Evolutionary conservation across 2,113 vertebrate genomes (phyloP).

Genomic region (Herpetotheres cachinnans): DNA sequence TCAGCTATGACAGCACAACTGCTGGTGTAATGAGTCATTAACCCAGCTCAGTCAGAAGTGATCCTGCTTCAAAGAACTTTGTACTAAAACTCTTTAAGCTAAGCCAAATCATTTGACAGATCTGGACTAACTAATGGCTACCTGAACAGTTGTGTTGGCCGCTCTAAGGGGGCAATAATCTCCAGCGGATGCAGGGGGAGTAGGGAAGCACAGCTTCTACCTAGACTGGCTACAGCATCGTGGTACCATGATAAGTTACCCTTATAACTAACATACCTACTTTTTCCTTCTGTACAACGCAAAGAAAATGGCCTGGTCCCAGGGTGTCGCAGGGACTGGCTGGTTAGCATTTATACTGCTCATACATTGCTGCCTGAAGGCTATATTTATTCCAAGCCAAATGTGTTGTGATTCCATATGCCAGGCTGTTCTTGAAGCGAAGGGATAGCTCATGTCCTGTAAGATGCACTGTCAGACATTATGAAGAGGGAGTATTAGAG

Average conservation of each 20-base stretch:
- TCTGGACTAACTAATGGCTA: neutral
- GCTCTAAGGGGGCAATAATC: neutral
- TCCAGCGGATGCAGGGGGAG: neutral
- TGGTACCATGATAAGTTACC: neutral
- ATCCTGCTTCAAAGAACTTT: neutral
- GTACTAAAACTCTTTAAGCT: neutral
- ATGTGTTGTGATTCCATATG: neutral
- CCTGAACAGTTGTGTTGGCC: neutral
- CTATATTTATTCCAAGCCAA: neutral
- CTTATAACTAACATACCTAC: neutral
- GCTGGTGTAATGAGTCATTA: conserved; percentile 15
- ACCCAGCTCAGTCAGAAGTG: neutral
- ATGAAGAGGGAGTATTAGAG: neutral
- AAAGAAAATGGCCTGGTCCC: neutral
- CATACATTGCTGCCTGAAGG: neutral
- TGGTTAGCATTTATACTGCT: neutral
- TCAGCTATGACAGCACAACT: conserved; percentile 19
- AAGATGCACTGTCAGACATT: neutral
- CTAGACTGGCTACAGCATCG: neutral
- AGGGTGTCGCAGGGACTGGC: neutral
- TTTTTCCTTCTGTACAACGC: neutral
- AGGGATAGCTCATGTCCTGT: neutral
- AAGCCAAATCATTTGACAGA: neutral
- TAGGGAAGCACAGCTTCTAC: neutral
- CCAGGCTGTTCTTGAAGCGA: neutral